Evolutionary conservation across 2,113 vertebrate genomes (phyloP).

Genomic region (Crotalus horridus): DNA sequence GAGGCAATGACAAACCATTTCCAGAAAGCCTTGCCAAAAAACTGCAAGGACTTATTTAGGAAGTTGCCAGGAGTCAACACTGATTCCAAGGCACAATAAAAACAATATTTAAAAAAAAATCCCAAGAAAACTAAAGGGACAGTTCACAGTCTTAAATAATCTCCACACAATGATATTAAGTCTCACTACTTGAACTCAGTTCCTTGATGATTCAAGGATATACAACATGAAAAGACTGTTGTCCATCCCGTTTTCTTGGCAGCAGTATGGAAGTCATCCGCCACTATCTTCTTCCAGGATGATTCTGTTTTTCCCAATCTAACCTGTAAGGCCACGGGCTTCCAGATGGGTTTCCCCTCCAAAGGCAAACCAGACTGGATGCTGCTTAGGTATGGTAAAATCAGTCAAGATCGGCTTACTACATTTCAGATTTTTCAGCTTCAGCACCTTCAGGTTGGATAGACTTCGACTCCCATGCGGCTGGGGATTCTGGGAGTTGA

Average conservation of each 20-base stretch:
- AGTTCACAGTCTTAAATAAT: not conserved
- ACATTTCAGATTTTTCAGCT: not conserved
- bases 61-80: not conserved
- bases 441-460: not conserved
- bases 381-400: not conserved
- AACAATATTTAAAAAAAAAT: not conserved
- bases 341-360: not conserved
- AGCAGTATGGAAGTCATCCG: not conserved
- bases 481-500: not conserved
- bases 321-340: not conserved
- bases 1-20: not conserved
- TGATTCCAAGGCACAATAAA: not conserved
- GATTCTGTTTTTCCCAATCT: not conserved
- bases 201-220: not conserved
- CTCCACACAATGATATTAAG: not conserved
- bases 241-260: not conserved
- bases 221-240: not conserved
- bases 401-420: not conserved
- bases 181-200: not conserved
- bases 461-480: not conserved
- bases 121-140: not conserved
- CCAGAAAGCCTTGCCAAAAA: not conserved
- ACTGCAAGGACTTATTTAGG: not conserved
- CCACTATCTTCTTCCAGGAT: not conserved
- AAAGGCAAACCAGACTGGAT: not conserved